phyloP scores from a whole-genome alignment of 1,140 invertebrate genomes.

The Diorhabda sublineata region DNA sequence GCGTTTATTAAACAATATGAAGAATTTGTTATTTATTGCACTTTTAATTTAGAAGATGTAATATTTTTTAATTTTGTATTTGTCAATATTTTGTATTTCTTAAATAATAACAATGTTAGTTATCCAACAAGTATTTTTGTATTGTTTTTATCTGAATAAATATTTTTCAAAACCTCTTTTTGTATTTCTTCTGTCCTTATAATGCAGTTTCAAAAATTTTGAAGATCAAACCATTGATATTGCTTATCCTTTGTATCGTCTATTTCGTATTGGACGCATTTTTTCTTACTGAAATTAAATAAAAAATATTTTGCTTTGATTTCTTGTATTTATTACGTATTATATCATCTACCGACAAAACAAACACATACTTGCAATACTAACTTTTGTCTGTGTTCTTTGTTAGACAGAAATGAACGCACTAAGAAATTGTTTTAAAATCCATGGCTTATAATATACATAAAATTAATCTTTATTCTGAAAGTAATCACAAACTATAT shows the following conservation, averaged over 20 bases:
- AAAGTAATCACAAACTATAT: neutral
- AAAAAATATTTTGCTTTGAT: neutral
- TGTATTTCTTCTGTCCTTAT: neutral
- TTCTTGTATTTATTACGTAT: too few species aligned
- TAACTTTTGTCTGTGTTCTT: conserved; percentile 17
- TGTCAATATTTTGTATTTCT: neutral
- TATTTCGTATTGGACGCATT: conserved; percentile 54
- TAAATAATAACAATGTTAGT: neutral
- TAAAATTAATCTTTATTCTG: neutral
- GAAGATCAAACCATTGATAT: conserved; percentile 60
- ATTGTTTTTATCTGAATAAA: neutral
- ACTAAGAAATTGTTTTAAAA: conserved; percentile 14
- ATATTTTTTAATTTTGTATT: neutral
- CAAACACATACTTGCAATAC: neutral
- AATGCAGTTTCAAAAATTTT: conserved; percentile 39
- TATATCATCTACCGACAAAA: too few species aligned
- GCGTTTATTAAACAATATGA: too few species aligned
- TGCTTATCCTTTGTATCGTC: conserved; percentile 48
- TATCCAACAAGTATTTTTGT: neutral
- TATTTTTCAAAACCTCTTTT: neutral
- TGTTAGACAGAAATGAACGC: conserved; percentile 13
- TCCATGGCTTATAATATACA: neutral
- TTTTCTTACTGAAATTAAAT: conserved; percentile 25
- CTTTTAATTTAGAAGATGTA: neutral
- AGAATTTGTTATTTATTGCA: too few species aligned